Conservation (phyloP, 2,797 vertebrate genomes). For the Lindbergichthys nudifrons region DNA sequence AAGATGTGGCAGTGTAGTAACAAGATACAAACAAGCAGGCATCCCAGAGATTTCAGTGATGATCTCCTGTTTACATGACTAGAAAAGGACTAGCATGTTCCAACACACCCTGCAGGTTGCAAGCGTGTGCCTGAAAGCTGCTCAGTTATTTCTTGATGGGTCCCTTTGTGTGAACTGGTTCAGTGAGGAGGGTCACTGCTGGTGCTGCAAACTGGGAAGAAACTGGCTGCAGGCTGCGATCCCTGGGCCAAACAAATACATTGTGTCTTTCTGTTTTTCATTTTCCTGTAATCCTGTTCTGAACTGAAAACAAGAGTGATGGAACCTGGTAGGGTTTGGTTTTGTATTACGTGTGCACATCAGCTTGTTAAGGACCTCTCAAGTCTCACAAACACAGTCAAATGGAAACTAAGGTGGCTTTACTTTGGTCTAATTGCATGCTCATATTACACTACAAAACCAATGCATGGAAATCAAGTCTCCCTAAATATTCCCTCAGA, state of each 20-base stretch:
- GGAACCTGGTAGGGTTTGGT: not conserved
- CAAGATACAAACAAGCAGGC: slow-evolving; percentile 20
- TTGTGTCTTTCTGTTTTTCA: slow-evolving; percentile 6
- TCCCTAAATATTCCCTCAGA: not conserved
- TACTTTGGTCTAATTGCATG: not conserved
- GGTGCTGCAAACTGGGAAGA: slow-evolving; percentile 20
- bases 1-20: slow-evolving; percentile 10
- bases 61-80: slow-evolving; percentile 17
- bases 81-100: slow-evolving; percentile 41
- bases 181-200: slow-evolving; percentile 35
- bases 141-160: slow-evolving; percentile 1
- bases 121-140: slow-evolving; percentile 33
- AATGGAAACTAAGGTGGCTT: not conserved
- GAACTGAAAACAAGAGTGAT: slow-evolving; percentile 17
- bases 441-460: not conserved
- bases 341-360: not conserved
- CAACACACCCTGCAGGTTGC: slow-evolving; percentile 47
- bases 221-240: slow-evolving; percentile 29
- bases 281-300: slow-evolving; percentile 3
- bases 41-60: slow-evolving; percentile 7
- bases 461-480: not conserved
- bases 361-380: not conserved
- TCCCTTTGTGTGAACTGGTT: slow-evolving; percentile 44
- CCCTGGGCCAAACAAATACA: slow-evolving; percentile 31
- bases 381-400: slow-evolving; percentile 11